Percentiles rank a stretch among this genome's conserved stretches.
These are phyloP conservation scores for Brachylomia viminalis DNA, from an alignment of 2,888 invertebrate species.

Conservation along the genomic window DNA sequence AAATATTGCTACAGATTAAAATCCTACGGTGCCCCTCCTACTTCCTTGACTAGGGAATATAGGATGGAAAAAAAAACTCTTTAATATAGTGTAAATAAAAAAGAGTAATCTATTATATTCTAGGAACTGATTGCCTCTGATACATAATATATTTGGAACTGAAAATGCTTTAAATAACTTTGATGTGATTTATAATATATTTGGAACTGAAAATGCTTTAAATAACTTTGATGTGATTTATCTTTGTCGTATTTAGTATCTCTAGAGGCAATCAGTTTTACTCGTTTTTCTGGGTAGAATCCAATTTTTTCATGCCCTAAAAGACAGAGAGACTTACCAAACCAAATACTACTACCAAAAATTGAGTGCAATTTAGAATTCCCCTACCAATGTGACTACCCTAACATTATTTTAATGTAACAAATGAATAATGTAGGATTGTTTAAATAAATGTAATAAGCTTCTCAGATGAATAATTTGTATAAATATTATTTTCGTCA, in stretches of 20 bases:
- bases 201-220: neutral
- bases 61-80: no score
- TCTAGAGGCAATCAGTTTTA: neutral
- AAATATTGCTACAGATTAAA: neutral
- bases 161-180: neutral
- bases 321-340: neutral
- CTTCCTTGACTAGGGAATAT: neutral
- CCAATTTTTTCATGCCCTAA: neutral
- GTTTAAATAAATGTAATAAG: constrained; percentile 41
- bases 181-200: no score
- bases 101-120: no score
- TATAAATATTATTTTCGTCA: constrained; percentile 23
- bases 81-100: no score
- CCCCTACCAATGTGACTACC: constrained; percentile 9
- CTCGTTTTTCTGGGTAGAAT: neutral
- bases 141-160: neutral
- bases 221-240: neutral
- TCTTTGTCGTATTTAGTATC: no score
- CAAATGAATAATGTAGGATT: constrained; percentile 42
- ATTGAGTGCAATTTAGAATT: neutral
- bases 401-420: constrained; percentile 10
- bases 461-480: constrained; percentile 28
- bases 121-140: no score
- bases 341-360: neutral
- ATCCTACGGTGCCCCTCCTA: neutral